Base-by-base conservation (phyloP, 2,797 vertebrate genomes). In the Pelodytes ibericus region DNA sequence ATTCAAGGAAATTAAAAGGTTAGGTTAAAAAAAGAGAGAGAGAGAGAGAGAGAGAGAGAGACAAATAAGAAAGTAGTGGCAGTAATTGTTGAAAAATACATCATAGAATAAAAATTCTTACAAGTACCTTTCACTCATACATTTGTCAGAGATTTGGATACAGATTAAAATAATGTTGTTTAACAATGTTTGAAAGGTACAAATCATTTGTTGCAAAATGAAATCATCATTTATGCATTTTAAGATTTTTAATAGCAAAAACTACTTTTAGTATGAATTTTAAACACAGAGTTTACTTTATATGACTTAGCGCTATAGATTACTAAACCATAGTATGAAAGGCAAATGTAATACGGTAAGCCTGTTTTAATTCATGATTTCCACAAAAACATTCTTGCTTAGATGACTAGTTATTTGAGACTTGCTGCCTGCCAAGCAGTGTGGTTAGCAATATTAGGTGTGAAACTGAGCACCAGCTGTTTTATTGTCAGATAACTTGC, bases 391-490 rank as follows among this genome's bases (percentile, higher is more conserved):
- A 47, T 33, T 16, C 24, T 24, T n/a, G 27, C 57, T 51, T 59
- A 44, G 9, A 72, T 61, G 24, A 61, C 18, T 15, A 49, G 70
- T 31, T 51, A 47, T 49, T n/a, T 61, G 15, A 47, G 18, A 60
- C 27, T 1, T n/a, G 1, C 18, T 49, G 57, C 58, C 26, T 49
- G 39, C 39, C 58, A 47, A 47, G 13, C 30, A 44, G 10, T 61
- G 26, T n/a, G 41, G 57, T 31, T 61, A 41, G 56, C 33, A 57
- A 71, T 44, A 41, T 11, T 26, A 59, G 68, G 68, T 59, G 56
- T 71, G 36, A 71, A 59, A 29, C 2, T 1, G 20, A 15, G 10
- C 33, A 3, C 56, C 24, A 71, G 56, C 56, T 44, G 56, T 29
- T 59, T 9, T 15, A 26, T 58, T 44, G 24, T 33, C 18, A 18